A percentile compares a stretch with the other conserved stretches of the same genome.
Evolutionary conservation across 2,113 vertebrate species (phyloP).

Genomic region (Myiozetetes cayanensis): DNA sequence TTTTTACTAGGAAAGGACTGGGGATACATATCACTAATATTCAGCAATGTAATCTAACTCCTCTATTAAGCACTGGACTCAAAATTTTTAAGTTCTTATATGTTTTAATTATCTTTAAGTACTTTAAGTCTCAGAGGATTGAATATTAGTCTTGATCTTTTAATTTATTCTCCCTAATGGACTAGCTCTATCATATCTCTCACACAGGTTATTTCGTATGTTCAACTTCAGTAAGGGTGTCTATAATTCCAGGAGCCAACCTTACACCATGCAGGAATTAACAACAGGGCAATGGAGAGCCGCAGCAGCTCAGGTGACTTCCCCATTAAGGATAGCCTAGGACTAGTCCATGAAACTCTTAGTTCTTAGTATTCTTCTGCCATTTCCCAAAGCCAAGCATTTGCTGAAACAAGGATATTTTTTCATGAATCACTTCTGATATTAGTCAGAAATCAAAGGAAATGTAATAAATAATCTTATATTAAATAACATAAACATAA

Average conservation of each 20-base stretch:
- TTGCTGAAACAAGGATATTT: background rate
- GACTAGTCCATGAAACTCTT: background rate
- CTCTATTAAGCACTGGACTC: background rate
- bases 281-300: background rate
- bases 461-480: background rate
- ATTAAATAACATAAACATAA: background rate
- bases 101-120: background rate
- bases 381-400: background rate
- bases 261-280: background rate
- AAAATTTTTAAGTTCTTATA: background rate
- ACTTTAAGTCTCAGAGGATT: background rate
- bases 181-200: background rate
- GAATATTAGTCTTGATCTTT: background rate
- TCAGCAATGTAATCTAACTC: background rate
- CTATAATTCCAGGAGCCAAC: background rate
- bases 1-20: background rate
- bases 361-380: background rate
- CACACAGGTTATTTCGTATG: background rate
- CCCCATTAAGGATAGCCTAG: background rate
- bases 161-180: background rate
- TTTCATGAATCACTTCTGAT: background rate
- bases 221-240: background rate
- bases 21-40: background rate
- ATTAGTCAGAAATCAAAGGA: background rate
- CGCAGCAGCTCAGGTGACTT: background rate